A percentile compares a stretch with the other conserved stretches of the same genome.
Evolutionary conservation across 2,888 invertebrate genomes (phyloP).

Genomic region (Matsumyia berberina): DNA sequence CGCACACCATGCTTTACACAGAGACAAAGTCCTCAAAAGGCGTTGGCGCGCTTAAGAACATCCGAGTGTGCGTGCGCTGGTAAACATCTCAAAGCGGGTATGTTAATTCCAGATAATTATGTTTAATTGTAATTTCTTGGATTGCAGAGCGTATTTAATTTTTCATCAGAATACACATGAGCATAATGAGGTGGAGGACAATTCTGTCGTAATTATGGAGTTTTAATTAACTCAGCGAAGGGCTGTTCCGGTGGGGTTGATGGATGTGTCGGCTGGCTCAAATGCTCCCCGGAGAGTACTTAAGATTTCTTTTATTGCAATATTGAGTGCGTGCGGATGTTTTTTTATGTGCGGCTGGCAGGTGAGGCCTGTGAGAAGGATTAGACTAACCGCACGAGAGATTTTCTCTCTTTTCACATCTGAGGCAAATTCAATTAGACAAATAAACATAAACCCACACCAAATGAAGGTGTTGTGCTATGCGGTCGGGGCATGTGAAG

Average conservation of each 20-base stretch:
- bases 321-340: background rate
- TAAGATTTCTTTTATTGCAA: constrained; percentile 8
- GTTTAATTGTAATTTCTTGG: constrained; percentile 73
- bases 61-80: constrained; percentile 44
- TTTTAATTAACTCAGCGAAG: constrained; percentile 64
- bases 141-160: constrained; percentile 66
- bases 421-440: background rate
- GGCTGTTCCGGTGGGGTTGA: constrained; percentile 14
- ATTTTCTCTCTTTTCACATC: background rate
- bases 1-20: constrained; percentile 16
- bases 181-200: constrained; percentile 57
- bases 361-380: background rate
- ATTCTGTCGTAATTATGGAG: constrained; percentile 64
- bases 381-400: background rate
- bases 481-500: no score
- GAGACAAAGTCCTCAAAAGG: constrained; percentile 41
- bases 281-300: constrained; percentile 38
- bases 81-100: constrained; percentile 58
- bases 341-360: background rate
- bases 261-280: constrained; percentile 18
- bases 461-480: no score
- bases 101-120: constrained; percentile 72
- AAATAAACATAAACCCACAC: no score
- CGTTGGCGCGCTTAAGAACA: constrained; percentile 31
- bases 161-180: constrained; percentile 60